Base-by-base conservation (phyloP, 1,140 invertebrate species). In the Cotesia vestalis region DNA sequence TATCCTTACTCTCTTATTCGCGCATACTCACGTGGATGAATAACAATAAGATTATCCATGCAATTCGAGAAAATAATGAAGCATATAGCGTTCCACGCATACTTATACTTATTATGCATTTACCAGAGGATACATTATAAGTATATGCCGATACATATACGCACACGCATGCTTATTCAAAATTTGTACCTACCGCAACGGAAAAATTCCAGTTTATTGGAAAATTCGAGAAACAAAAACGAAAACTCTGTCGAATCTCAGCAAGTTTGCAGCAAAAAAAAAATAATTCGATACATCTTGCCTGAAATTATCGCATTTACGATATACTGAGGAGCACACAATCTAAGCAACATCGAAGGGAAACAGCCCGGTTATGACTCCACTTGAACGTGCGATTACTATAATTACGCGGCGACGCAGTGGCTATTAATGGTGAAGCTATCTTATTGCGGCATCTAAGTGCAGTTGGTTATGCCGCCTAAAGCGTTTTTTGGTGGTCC, bases 381-480 rank as follows among this genome's bases (percentile, higher is more conserved):
- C 73, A 77, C 78, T 78, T 70, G 70, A 63, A 74, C 51, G 53
- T 71, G 38, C 74, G 79, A 81, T 80, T 78, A 81, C 80, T 80
- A 81, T 81, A 80, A 81, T 81, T 81, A 81, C 76, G 77, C 74
- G 79, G 78, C 79, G 75, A 79, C 78, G 75, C 73, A 73, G 71
- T 71, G 76, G 79, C 79, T 80, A 81, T 81, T 81, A 81, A 81
- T 81, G 78, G 79, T 73, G 34, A 61, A 55, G 72, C 71, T 81
- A 81, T 81, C 80, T 80, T 75, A 78, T 80, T 81, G 78, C 79
- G 70, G 76, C 78, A 80, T 81, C 80, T 81, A 78, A 80, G 78
- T 81, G 78, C 80, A 75, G 73, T 75, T 76, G 79, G 53, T 70
- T 66, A 46, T 66, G 34, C 14, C 3, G 73, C 73, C 66, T 52